Base-by-base conservation (phyloP, 2,797 vertebrate genomes). In the Scolopax bukidnonensis region DNA sequence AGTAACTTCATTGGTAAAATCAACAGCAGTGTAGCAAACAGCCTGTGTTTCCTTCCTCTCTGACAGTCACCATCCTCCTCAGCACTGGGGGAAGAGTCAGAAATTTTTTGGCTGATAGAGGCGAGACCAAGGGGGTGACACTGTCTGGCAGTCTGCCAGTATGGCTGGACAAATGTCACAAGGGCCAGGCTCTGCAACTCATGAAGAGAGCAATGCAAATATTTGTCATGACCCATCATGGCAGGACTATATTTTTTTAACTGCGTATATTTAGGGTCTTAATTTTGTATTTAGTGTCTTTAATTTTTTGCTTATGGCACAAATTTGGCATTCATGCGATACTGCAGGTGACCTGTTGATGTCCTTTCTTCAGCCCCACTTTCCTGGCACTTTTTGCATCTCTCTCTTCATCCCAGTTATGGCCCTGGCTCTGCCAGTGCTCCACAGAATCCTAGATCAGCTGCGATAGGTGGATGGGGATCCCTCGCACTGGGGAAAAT, bases 101-200 rank as follows among this genome's bases (percentile, higher is more conserved):
- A 85, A 59, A 25, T 18, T 43, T 85, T 86, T 79, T 92, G 47
- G 63, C 56, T 89, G 40, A 30, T 32, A 33, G 43, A 70, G 38
- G 9, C 4, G 19, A 57, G n/a, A 20, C 50, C 82, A 68, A 20
- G 0, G 0, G 5, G 36, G 24, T 0, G 0, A 30, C 1, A 2
- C 21, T 59, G n/a, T 53, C 71, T 84, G 56, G 60, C 53, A 64
- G 33, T 41, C 28, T 0, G 0, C 24, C 25, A 74, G 17, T 3
- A 27, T 2, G 6, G 25, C 65, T 65, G 36, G 21, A 80, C 32
- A 73, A 71, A 68, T 51, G 33, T 24, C 23, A 33, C 5, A 16
- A 43, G 32, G 38, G 13, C 23, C 47, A 53, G 33, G 23, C 18
- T 84, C 61, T 64, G 25, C 23, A 83, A 4, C 43, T 87, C 75